Percentiles rank a stretch among this genome's conserved stretches.
phyloP scores from a whole-genome alignment of 1,140 invertebrate genomes.

The Tribolium castaneum region DNA sequence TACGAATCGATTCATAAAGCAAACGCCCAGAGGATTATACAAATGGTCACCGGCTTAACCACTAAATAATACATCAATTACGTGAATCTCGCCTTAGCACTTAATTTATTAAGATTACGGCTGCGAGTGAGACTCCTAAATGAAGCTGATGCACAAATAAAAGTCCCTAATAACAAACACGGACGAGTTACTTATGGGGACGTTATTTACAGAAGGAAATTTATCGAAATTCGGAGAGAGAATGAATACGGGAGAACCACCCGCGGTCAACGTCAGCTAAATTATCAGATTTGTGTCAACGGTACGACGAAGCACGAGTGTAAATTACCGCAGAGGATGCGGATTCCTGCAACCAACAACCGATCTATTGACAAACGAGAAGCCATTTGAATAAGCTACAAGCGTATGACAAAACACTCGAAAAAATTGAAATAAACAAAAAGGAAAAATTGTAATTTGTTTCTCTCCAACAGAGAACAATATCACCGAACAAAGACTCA shows the following conservation, averaged over 20 bases:
- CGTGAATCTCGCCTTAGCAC: conserved; percentile 45
- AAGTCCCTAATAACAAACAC: conserved; percentile 36
- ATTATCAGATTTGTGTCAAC: conserved; percentile 55
- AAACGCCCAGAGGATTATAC: conserved; percentile 40
- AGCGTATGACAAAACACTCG: no score
- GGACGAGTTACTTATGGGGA: conserved; percentile 13
- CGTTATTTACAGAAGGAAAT: conserved; percentile 25
- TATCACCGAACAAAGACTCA: no score
- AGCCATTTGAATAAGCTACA: no score
- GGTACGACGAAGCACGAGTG: conserved; percentile 45
- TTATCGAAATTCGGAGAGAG: conserved; percentile 25
- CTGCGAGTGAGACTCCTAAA: not conserved
- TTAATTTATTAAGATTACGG: conserved; percentile 49
- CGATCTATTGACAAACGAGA: not conserved
- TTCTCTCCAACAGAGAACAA: no score
- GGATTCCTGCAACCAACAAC: conserved; percentile 20
- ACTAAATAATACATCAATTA: conserved; percentile 51
- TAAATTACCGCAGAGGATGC: conserved; percentile 49
- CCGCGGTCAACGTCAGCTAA: conserved; percentile 47
- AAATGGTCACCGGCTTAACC: conserved; percentile 44
- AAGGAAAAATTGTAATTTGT: no score
- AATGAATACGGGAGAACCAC: conserved; percentile 44
- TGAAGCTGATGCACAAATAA: conserved; percentile 26
- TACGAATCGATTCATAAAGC: conserved; percentile 48
- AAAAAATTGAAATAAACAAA: no score